Evolutionary conservation across 2,797 vertebrate species (phyloP).

Genomic region (Peromyscus nudipes): DNA sequence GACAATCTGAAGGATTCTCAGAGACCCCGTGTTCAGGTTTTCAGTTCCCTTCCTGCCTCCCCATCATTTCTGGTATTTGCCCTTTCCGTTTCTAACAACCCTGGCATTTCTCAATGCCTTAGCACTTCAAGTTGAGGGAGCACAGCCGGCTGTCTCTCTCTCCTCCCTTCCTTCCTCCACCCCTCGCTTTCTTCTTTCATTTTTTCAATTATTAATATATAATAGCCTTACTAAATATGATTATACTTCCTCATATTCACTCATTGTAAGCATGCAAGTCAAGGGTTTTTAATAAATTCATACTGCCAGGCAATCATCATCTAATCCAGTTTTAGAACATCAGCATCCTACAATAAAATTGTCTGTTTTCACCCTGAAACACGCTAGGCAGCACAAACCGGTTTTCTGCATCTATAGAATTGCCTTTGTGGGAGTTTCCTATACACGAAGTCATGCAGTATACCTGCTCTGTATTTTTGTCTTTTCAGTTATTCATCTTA

Average conservation of each 20-base stretch:
- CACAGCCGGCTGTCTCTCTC: no score
- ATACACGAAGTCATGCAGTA: not conserved
- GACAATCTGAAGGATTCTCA: not conserved
- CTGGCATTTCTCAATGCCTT: not conserved
- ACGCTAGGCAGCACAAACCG: not conserved
- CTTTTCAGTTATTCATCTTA: not conserved
- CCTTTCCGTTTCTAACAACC: not conserved
- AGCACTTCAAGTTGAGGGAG: not conserved
- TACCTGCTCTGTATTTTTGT: not conserved
- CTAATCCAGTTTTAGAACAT: constrained; percentile 10
- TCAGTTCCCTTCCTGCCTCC: not conserved
- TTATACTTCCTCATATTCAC: constrained; percentile 10
- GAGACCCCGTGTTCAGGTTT: not conserved
- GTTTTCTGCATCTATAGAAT: constrained; percentile 16
- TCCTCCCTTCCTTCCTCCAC: not conserved
- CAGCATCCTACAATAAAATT: not conserved
- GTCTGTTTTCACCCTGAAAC: not conserved
- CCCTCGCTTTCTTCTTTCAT: not conserved
- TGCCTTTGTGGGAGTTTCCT: not conserved
- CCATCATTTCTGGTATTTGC: constrained; percentile 13
- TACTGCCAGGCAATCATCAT: not conserved
- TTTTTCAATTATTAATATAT: not conserved
- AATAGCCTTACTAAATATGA: not conserved
- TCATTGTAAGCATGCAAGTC: not conserved
- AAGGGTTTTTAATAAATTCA: constrained; percentile 34